Evolutionary conservation across 1,140 invertebrate species (phyloP).

Genomic region (Ceratina calcarata): DNA sequence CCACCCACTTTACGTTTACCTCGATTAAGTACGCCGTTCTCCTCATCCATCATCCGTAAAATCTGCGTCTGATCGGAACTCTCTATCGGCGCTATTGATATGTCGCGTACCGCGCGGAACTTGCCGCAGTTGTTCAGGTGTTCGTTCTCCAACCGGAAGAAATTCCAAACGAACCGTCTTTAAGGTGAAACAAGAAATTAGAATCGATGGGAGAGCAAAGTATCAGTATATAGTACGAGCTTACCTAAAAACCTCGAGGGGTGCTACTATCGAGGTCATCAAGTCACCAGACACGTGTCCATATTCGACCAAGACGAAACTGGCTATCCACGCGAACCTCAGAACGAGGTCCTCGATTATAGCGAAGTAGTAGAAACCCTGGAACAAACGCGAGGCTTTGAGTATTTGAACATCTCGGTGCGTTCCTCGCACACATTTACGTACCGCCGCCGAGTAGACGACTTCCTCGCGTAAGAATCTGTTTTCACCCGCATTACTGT

Average conservation of each 20-base stretch:
- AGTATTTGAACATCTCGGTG: too few relatives aligned
- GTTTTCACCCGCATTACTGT: slow-evolving; percentile 90
- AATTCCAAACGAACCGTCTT: slow-evolving; percentile 99
- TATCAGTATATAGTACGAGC: not conserved
- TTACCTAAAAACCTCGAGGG: slow-evolving; percentile 96
- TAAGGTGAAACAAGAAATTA: slow-evolving; percentile 24
- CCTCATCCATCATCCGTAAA: slow-evolving; percentile 97
- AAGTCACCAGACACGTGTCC: slow-evolving; percentile 90
- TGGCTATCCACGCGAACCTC: slow-evolving; percentile 95
- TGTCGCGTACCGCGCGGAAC: slow-evolving; percentile 98
- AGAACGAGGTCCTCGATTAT: slow-evolving; percentile 97
- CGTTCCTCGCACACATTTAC: slow-evolving; percentile 45
- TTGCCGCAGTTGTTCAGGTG: slow-evolving; percentile 99
- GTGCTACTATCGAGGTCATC: slow-evolving; percentile 93
- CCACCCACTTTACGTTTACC: slow-evolving; percentile 80
- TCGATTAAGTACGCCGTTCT: slow-evolving; percentile 92
- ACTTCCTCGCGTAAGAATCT: slow-evolving; percentile 85
- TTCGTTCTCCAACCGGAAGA: slow-evolving; percentile 99
- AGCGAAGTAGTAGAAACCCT: slow-evolving; percentile 98
- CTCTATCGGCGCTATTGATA: slow-evolving; percentile 98
- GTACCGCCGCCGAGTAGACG: slow-evolving; percentile 84
- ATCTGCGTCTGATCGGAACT: slow-evolving; percentile 95
- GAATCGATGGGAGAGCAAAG: not conserved
- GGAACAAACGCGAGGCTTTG: slow-evolving; percentile 62
- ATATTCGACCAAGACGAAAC: slow-evolving; percentile 93